A percentile compares a stretch with the other conserved stretches of the same genome.
These are phyloP conservation scores for Acleris laterana DNA, from an alignment of 2,888 invertebrate species.

Conservation along the genomic window DNA sequence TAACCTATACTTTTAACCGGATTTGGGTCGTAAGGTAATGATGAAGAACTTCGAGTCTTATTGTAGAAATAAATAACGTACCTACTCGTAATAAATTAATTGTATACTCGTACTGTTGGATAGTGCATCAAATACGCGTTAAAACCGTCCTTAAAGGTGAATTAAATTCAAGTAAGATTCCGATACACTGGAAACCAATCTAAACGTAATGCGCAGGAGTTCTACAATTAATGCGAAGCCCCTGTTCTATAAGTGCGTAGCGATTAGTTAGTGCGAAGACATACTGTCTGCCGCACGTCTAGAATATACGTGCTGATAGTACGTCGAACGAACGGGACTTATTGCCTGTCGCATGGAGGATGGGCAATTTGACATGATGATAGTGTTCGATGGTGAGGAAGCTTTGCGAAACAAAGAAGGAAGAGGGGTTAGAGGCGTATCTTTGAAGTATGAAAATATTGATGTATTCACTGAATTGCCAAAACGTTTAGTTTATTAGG, in stretches of 20 bases:
- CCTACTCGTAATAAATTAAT: no score
- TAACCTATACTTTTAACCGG: constrained; percentile 11
- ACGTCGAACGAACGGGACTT: background rate
- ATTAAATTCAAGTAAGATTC: no score
- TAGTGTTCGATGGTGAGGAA: background rate
- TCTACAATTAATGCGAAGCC: constrained; percentile 22
- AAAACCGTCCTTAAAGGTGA: background rate
- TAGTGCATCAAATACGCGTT: no score
- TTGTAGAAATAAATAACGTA: no score
- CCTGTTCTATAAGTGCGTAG: constrained; percentile 14
- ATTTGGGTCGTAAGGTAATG: background rate
- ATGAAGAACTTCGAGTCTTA: no score
- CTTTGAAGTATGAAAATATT: no score
- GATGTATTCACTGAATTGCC: no score
- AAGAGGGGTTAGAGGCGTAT: no score
- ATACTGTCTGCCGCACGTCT: constrained; percentile 27
- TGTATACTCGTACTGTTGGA: no score
- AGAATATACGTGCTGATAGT: constrained; percentile 22
- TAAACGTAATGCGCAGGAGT: constrained; percentile 13
- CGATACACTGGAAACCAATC: constrained; percentile 1
- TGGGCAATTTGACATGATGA: background rate
- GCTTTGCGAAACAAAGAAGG: no score
- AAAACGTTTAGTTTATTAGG: no score
- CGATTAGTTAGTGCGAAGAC: constrained; percentile 32
- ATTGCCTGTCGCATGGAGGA: background rate